phyloP scores from a whole-genome alignment of 2,888 invertebrate genomes.

The Hetaerina titia region DNA sequence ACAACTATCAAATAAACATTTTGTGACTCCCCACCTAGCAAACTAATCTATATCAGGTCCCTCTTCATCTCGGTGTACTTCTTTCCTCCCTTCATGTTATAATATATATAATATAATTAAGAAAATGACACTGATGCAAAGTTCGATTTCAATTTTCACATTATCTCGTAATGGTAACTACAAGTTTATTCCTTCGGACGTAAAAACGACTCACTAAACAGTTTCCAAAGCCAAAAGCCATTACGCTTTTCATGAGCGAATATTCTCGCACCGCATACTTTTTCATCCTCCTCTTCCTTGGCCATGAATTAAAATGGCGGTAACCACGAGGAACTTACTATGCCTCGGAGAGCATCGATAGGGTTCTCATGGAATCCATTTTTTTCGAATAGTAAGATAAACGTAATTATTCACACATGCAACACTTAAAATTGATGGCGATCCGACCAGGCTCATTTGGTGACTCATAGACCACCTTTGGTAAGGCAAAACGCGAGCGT shows the following conservation, averaged over 20 bases:
- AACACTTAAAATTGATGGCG: slow-evolving; percentile 27
- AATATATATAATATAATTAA: too few relatives aligned
- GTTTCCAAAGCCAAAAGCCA: not conserved
- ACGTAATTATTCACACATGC: not conserved
- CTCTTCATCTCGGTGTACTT: too few relatives aligned
- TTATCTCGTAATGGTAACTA: too few relatives aligned
- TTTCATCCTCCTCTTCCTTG: not conserved
- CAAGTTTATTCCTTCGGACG: too few relatives aligned
- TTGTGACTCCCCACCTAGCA: too few relatives aligned
- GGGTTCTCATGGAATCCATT: not conserved
- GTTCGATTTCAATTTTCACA: too few relatives aligned
- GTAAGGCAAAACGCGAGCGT: not conserved
- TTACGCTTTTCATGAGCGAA: not conserved
- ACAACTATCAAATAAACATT: too few relatives aligned
- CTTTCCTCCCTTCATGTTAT: too few relatives aligned
- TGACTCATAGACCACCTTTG: not conserved
- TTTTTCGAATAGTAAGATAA: not conserved
- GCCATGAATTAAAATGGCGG: not conserved
- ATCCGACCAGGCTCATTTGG: not conserved
- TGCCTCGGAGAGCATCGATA: slow-evolving; percentile 1
- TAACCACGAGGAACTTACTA: not conserved
- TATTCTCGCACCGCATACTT: not conserved
- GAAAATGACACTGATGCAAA: too few relatives aligned
- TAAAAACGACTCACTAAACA: not conserved
- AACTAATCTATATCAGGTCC: too few relatives aligned